Base-by-base conservation (phyloP, 2,888 invertebrate species). In the Coremacera marginata region DNA sequence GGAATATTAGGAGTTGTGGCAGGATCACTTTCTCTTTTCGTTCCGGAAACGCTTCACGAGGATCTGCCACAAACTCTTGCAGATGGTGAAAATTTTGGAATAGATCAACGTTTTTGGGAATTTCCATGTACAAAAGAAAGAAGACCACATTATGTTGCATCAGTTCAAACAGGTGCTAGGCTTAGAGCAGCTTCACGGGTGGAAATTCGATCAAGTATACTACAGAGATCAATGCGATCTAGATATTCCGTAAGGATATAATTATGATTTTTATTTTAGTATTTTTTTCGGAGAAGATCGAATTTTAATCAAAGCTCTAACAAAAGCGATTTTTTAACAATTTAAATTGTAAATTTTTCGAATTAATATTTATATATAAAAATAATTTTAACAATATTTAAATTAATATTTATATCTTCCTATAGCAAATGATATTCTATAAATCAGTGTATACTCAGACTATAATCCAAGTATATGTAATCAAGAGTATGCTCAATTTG, bases 41-140 rank as follows among this genome's bases (percentile, higher is more conserved):
- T 97, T 2, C 96, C 96, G 0, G 96, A 97, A 90, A 96, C 96
- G 0, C 91, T 96, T 84, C 94, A 95, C 86, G 94, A 94, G 65
- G 95, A 95, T 84, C 91, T 97, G 87, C 96, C 96, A 0, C 96
- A 96, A 87, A 95, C 96, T 0, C 89, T 97, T 9, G 93, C 93
- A 79, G 96, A 97, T 86, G 96, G 96, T 16, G 96, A 96, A 90
- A 92, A 94, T 84, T 96, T 96, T 83, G 96, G 96, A 3, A 92
- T 91, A 77, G 92, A 94, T 77, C 96, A 96, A 88, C 92, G 91
- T 80, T 93, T 96, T 84, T 95, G 94, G 92, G 95, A 96, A 80
- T 94, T 94, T 84, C 96, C 95, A 52, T 96, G 95, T 84, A 91
- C 92, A 83, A 91, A 92, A 49, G 93, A 93, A 93, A 82, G 87